Base-by-base conservation (phyloP, 2,888 invertebrate species). In the Xestia ashworthii region DNA sequence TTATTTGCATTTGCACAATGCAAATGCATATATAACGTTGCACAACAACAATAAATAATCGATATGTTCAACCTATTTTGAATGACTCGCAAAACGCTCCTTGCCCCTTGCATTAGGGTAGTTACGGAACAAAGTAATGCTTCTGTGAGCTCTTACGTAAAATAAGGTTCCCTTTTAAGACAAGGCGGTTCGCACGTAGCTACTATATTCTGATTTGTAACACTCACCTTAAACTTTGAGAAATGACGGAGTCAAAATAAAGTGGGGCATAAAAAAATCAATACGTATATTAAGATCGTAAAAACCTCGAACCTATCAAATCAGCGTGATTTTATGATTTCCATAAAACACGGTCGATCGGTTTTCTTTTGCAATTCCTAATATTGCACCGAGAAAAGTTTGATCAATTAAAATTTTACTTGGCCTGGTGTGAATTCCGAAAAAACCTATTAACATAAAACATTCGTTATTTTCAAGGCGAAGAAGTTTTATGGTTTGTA, bases 401-500 rank as follows among this genome's bases (percentile, higher is more conserved):
- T 76, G 85, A 84, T 87, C 85, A 88, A 89, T 88, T 90, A 91
- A 93, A 92, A 89, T 80, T 88, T 89, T 84, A 82, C 80, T 86
- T 84, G 80, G 81, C 82, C 77, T 73, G 69, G 75, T 82, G 86
- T 88, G 89, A 89, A 90, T 91, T 85, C 88, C 85, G 90, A 92
- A 91, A 78, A 93, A 93, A 95, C 94, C 93, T 95, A 95, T 95
- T 95, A 95, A 94, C 95, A 93, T 95, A 95, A 95, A 96, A 94
- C 94, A 93, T 94, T 95, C 92, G 92, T 94, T 94, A 94, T 95
- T 95, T 95, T 94, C 93, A 93, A 93, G 93, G 91, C 93, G 90
- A 91, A 91, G 92, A 95, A 95, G 95, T 96, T 96, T 96, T 96
- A 96, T 95, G 96, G 95, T 95, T 96, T 96, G 95, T 96, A 95